These are phyloP conservation scores for Plutella xylostella DNA, from an alignment of 2,888 invertebrate species.

Conservation along the genomic window DNA sequence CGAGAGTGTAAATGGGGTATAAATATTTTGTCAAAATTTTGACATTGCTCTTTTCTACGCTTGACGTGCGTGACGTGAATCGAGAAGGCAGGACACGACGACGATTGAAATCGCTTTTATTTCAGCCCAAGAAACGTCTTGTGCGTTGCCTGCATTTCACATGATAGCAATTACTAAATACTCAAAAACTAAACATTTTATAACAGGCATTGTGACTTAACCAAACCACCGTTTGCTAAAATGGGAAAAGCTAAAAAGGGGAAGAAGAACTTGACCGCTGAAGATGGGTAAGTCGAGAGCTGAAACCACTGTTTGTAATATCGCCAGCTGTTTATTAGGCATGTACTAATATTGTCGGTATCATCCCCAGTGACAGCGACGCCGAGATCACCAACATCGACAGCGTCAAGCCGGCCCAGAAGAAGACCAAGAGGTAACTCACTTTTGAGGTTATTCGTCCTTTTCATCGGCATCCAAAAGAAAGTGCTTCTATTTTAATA, in stretches of 20 bases:
- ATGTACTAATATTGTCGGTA: conserved; percentile 10
- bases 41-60: too few relatives aligned
- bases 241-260: conserved; percentile 89
- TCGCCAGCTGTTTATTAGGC: conserved; percentile 21
- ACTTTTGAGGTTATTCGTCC: conserved; percentile 42
- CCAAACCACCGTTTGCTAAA: conserved; percentile 29
- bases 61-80: conserved; percentile 16
- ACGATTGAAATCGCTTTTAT: conserved; percentile 25
- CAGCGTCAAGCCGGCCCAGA: conserved; percentile 45
- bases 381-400: conserved; percentile 56
- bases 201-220: conserved; percentile 57
- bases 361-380: conserved; percentile 75
- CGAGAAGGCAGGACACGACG: conserved; percentile 42
- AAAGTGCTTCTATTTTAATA: not conserved
- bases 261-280: conserved; percentile 80
- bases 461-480: not conserved
- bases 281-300: conserved; percentile 74
- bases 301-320: conserved; percentile 39
- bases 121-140: conserved; percentile 37
- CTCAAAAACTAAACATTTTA: conserved; percentile 41
- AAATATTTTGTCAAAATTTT: too few relatives aligned
- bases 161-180: conserved; percentile 60
- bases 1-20: too few relatives aligned
- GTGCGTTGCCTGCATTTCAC: conserved; percentile 55
- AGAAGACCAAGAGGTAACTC: conserved; percentile 56